Conservation (phyloP, 2,888 invertebrate species). For the Sphaerophoria taeniata region DNA sequence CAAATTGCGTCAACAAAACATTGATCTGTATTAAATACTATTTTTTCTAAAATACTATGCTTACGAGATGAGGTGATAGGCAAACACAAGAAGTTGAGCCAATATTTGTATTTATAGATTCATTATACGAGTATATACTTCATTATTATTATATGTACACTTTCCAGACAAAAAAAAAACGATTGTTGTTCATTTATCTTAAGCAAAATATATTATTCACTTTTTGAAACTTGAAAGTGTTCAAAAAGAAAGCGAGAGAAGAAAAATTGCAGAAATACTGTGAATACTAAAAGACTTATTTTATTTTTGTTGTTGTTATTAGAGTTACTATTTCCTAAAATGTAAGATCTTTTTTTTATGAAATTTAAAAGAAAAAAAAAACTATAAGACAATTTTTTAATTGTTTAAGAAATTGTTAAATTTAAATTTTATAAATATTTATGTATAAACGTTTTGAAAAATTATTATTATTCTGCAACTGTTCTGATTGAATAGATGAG, state of each 20-base stretch:
- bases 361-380: slow-evolving; percentile 29
- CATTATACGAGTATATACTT: not conserved
- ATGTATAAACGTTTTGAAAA: not conserved
- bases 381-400: slow-evolving; percentile 33
- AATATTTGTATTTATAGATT: slow-evolving; percentile 3
- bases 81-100: not conserved
- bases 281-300: slow-evolving; percentile 81
- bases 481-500: slow-evolving; percentile 44
- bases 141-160: slow-evolving; percentile 3
- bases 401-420: slow-evolving; percentile 12
- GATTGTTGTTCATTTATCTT: not conserved
- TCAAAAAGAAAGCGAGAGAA: slow-evolving; percentile 60
- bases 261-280: slow-evolving; percentile 77
- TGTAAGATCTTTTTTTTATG: slow-evolving; percentile 47
- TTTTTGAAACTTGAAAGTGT: slow-evolving; percentile 11
- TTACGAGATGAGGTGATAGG: not conserved
- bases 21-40: not conserved
- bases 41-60: not conserved
- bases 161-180: not conserved
- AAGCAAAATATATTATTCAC: slow-evolving; percentile 21
- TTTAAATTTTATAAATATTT: not conserved
- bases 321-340: slow-evolving; percentile 66
- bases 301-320: slow-evolving; percentile 70
- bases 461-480: slow-evolving; percentile 42
- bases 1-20: not conserved